phyloP scores from a whole-genome alignment of 2,113 vertebrate genomes.

The Ciconia maguari region DNA sequence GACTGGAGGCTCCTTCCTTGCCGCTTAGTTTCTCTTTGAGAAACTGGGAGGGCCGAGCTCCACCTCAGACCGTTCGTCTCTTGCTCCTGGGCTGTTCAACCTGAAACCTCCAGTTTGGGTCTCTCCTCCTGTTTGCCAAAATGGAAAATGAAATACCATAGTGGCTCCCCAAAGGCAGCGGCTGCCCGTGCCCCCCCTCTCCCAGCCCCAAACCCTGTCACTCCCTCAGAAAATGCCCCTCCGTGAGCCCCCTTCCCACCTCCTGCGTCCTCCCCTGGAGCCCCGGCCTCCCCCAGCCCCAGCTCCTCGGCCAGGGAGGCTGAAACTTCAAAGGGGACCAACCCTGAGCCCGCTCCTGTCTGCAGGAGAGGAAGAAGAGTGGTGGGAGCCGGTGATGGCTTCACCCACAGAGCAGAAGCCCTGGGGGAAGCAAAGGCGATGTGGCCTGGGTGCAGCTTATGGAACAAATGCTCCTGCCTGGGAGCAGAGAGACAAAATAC shows the following conservation, averaged over 20 bases:
- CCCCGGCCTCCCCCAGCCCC: background rate
- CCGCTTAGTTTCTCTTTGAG: background rate
- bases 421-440: background rate
- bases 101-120: background rate
- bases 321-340: background rate
- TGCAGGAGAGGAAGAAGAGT: background rate
- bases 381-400: background rate
- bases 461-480: background rate
- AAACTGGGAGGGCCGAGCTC: background rate
- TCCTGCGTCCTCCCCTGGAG: background rate
- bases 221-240: background rate
- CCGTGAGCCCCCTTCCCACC: background rate
- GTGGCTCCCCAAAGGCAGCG: background rate
- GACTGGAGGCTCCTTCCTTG: background rate
- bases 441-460: background rate
- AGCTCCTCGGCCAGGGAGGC: background rate
- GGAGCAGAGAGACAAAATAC: background rate
- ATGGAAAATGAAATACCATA: rapidly evolving
- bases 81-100: background rate
- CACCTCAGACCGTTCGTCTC: background rate
- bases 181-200: rapidly evolving
- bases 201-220: rapidly evolving
- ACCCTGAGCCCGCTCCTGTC: rapidly evolving
- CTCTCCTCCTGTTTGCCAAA: background rate
- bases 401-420: background rate